phyloP scores from a whole-genome alignment of 2,888 invertebrate species.

The Monopis laevigella region DNA sequence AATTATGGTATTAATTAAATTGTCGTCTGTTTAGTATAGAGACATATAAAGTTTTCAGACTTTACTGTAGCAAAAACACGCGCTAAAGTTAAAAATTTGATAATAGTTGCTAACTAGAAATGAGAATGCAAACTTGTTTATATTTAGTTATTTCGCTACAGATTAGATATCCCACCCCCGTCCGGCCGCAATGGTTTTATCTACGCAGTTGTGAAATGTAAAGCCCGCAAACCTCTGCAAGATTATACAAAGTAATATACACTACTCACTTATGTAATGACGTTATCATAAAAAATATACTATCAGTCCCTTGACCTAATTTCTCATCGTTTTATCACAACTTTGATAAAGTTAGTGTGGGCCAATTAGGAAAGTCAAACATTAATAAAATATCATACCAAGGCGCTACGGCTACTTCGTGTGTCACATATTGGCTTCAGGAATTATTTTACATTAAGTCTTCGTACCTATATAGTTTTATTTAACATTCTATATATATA shows the following conservation, averaged over 20 bases:
- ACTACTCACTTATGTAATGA: constrained; percentile 7
- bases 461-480: too few species aligned
- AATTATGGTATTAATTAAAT: neutral
- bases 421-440: too few species aligned
- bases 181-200: neutral
- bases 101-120: neutral
- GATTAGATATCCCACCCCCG: constrained; percentile 7
- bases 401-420: too few species aligned
- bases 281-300: constrained; percentile 1
- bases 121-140: constrained; percentile 9
- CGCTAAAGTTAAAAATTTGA: neutral
- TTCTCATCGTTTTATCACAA: too few species aligned
- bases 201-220: constrained; percentile 8
- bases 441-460: too few species aligned
- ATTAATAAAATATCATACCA: too few species aligned
- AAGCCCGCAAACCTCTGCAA: neutral
- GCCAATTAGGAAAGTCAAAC: too few species aligned
- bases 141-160: constrained; percentile 8
- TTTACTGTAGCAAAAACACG: neutral
- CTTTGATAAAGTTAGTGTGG: too few species aligned
- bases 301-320: constrained; percentile 11
- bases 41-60: neutral
- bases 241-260: constrained; percentile 9
- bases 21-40: too few species aligned
- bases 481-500: too few species aligned